Evolutionary conservation across 2,888 invertebrate genomes (phyloP).

Genomic region (Parthenolecanium corni): DNA sequence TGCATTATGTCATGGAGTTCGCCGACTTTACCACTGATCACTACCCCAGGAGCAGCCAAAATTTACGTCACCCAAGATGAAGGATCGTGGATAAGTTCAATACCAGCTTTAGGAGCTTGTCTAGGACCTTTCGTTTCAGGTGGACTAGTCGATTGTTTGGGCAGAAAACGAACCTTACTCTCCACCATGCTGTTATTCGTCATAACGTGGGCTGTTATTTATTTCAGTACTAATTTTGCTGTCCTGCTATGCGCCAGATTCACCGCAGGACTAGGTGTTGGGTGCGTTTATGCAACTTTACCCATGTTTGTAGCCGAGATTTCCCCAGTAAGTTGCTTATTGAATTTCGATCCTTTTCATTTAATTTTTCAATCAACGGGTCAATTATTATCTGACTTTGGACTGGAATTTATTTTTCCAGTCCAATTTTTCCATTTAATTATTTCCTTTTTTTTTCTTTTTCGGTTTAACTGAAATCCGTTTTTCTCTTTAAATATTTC

Average conservation of each 20-base stretch:
- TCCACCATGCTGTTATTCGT: conserved; percentile 53
- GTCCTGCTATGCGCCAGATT: conserved; percentile 30
- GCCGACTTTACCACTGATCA: conserved; percentile 38
- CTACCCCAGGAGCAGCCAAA: conserved; percentile 47
- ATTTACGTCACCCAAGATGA: conserved; percentile 46
- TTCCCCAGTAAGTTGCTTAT: conserved; percentile 52
- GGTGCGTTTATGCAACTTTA: conserved; percentile 57
- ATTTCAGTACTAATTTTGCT: conserved; percentile 7
- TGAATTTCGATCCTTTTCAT: too few species aligned
- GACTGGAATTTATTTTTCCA: too few species aligned
- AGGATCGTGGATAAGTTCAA: conserved; percentile 61
- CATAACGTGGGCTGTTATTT: conserved; percentile 47
- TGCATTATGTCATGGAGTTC: conserved; percentile 45
- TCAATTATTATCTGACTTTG: too few species aligned
- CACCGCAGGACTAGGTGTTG: conserved; percentile 49
- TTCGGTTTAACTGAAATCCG: too few species aligned
- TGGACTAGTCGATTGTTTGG: conserved; percentile 51
- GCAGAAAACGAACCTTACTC: conserved; percentile 57
- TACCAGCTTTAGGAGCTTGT: conserved; percentile 57
- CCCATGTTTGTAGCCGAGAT: conserved; percentile 84
- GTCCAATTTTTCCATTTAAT: too few species aligned
- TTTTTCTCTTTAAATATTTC: too few species aligned
- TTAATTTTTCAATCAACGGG: too few species aligned
- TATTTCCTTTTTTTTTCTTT: neutral
- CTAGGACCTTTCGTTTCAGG: conserved; percentile 43